Base-by-base conservation (phyloP, 2,797 vertebrate genomes). In the Pseudopleuronectes americanus region DNA sequence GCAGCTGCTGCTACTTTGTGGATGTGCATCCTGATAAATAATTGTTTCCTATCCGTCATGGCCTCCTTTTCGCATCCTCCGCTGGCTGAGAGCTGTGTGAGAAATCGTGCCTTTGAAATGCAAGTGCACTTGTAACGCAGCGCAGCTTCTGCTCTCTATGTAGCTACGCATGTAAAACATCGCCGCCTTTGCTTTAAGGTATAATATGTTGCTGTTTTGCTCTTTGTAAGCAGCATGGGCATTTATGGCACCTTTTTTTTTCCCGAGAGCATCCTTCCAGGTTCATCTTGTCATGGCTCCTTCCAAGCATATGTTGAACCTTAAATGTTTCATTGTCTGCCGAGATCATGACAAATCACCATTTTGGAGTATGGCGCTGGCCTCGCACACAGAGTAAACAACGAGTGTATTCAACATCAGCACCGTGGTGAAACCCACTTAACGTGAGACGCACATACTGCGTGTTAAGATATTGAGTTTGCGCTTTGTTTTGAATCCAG, bases 41-140 rank as follows among this genome's bases (percentile, higher is more conserved):
- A 93, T 87, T 89, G 86, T 90, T 91, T 93, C 89, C 87, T 91
- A 84, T 88, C 87, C 81, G 82, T 91, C 84, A 84, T 60, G 82
- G 88, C 80, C 77, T 84, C 79, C 84, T 90, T 57, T 85, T 89
- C 64, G 62, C 82, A 81, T 84, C 64, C 76, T 19, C 71, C 22
- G 56, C 77, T 74, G 83, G 83, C 69, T 77, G 78, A 81, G 76
- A 85, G 75, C 21, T 64, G 71, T 33, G 80, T 81, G 73, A 83
- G 81, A 87, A 81, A 86, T 69, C 33, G n/a, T 8, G 43, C 66
- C 52, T 84, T 76, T 88, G 58, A 83, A 81, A 84, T 68, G 60
- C 45, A 22, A 47, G 41, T 60, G 62, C 70, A 77, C 81, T 83
- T 70, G 77, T 75, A 86, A 80, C 67, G 58, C 59, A 61, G 36